Conservation (phyloP, 2,113 vertebrate species). For the Pogona vitticeps region DNA sequence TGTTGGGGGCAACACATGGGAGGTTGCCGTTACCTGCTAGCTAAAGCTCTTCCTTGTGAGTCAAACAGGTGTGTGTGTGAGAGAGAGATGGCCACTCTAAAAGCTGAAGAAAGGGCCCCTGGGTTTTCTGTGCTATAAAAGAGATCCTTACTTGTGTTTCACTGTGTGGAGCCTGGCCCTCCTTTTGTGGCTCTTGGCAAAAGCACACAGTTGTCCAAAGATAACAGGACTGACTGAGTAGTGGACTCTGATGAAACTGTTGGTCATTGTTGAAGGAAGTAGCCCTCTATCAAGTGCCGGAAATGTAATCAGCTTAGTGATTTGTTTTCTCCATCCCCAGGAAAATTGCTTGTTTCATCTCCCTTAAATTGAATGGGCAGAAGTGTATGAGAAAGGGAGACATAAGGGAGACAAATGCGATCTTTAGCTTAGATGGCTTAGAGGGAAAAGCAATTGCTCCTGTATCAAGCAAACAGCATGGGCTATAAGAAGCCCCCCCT, state of each 20-base stretch:
- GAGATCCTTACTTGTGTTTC: slow-evolving; percentile 51
- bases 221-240: slow-evolving; percentile 64
- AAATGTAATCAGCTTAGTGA: slow-evolving; percentile 64
- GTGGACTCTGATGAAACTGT: slow-evolving; percentile 61
- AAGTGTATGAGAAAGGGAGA: background rate
- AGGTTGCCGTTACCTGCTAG: slow-evolving; percentile 36
- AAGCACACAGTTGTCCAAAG: slow-evolving; percentile 42
- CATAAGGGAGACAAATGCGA: slow-evolving; percentile 23
- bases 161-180: slow-evolving; percentile 49
- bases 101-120: background rate
- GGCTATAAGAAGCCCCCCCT: slow-evolving; percentile 16
- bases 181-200: slow-evolving; percentile 44
- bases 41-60: background rate
- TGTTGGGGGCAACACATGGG: background rate
- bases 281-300: slow-evolving; percentile 30
- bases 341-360: slow-evolving; percentile 51
- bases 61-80: background rate
- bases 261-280: slow-evolving; percentile 46
- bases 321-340: slow-evolving; percentile 46
- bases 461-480: slow-evolving; percentile 29
- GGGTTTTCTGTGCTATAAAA: slow-evolving; percentile 42
- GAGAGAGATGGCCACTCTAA: background rate
- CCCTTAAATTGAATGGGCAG: slow-evolving; percentile 49
- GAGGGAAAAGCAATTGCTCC: slow-evolving; percentile 26
- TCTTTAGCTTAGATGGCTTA: slow-evolving; percentile 23